A percentile compares a stretch with the other conserved stretches of the same genome.
phyloP scores from a whole-genome alignment of 2,113 vertebrate species.

The Python bivittatus region DNA sequence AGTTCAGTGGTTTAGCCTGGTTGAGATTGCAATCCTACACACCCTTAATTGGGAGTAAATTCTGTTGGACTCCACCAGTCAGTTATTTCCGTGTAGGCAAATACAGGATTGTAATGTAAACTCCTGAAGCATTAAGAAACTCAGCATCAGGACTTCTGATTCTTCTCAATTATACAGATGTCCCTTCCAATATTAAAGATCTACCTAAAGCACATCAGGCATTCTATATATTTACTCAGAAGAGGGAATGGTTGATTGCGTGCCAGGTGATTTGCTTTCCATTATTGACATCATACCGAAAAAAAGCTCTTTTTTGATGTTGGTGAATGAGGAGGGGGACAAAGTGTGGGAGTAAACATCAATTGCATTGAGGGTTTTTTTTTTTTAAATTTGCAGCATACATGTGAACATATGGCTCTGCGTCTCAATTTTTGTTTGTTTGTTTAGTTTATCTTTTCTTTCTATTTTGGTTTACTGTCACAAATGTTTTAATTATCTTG shows the following conservation, averaged over 20 bases:
- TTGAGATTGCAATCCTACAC: background rate
- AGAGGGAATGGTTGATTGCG: background rate
- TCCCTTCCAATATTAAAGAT: background rate
- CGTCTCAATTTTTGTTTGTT: slow-evolving; percentile 71
- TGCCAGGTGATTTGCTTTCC: slow-evolving; percentile 29
- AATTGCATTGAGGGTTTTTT: slow-evolving; percentile 35
- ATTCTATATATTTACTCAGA: background rate
- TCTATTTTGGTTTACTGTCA: slow-evolving; percentile 73
- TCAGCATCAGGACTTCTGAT: background rate
- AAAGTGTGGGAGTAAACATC: slow-evolving; percentile 3
- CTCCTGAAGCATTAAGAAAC: background rate
- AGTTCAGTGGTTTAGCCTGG: background rate
- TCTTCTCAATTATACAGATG: background rate
- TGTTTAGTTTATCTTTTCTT: slow-evolving; percentile 69
- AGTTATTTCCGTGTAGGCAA: background rate
- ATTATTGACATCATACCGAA: background rate
- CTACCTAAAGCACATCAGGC: background rate
- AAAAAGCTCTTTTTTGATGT: rapidly evolving
- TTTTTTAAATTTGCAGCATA: background rate
- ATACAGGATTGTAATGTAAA: background rate
- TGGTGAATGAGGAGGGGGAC: background rate
- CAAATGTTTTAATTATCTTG: slow-evolving; percentile 73
- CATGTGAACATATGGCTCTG: slow-evolving; percentile 67
- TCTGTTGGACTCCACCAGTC: background rate
- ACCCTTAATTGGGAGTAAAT: background rate